Evolutionary conservation across 2,797 vertebrate species (phyloP).

Genomic region (Fundulus diaphanus): DNA sequence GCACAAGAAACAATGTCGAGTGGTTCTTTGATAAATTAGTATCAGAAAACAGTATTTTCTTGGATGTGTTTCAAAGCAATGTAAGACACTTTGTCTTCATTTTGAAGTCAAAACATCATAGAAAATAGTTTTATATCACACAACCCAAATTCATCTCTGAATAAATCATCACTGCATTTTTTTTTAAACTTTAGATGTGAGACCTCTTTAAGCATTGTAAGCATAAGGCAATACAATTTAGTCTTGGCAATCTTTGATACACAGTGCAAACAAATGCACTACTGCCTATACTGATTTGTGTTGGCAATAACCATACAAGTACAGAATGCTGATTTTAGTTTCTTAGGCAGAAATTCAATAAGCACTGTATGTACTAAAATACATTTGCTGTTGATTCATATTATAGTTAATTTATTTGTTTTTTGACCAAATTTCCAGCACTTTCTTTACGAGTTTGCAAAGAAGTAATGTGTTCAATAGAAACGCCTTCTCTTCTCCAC

Average conservation of each 20-base stretch:
- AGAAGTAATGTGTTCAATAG: neutral
- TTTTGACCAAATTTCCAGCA: neutral
- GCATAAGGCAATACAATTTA: neutral
- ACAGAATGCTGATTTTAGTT: no score
- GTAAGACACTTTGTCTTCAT: conserved; percentile 53
- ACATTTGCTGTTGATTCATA: neutral
- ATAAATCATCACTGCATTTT: neutral
- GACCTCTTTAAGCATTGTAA: neutral
- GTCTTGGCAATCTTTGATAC: neutral
- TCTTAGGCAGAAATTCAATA: neutral
- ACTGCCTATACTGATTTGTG: no score
- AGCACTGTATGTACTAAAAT: neutral
- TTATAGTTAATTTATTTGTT: no score
- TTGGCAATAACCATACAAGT: no score
- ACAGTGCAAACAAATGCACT: no score
- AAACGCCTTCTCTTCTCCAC: neutral
- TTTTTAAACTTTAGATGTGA: neutral
- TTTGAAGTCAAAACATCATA: neutral
- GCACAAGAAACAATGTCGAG: conserved; percentile 15
- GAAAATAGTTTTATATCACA: neutral
- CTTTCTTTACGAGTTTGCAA: neutral
- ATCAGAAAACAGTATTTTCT: conserved; percentile 57
- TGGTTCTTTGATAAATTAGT: conserved; percentile 55
- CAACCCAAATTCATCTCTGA: neutral
- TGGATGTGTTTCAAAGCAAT: conserved; percentile 62